Evolutionary conservation across 1,140 invertebrate genomes (phyloP).

Genomic region (Bombus haemorrhoidalis): DNA sequence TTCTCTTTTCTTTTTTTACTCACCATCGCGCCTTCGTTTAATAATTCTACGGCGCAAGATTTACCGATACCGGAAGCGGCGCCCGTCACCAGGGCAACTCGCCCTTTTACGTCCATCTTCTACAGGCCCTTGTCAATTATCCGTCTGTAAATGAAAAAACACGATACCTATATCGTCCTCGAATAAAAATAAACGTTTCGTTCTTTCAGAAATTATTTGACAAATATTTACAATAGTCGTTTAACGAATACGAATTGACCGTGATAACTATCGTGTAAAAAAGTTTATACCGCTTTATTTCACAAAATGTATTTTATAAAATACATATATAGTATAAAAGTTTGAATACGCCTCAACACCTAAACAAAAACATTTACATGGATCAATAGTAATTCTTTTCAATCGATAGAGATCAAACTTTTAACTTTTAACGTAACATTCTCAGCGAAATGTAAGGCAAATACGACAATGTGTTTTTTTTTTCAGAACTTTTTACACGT

Average conservation of each 20-base stretch:
- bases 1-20: background rate
- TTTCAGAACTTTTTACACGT: too few species aligned
- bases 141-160: conserved; percentile 33
- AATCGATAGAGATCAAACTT: too few species aligned
- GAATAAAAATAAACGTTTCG: background rate
- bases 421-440: too few species aligned
- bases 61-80: conserved; percentile 89
- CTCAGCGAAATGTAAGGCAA: too few species aligned
- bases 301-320: too few species aligned
- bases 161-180: background rate
- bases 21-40: conserved; percentile 89
- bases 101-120: conserved; percentile 82
- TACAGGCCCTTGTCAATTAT: conserved; percentile 28
- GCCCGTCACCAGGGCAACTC: conserved; percentile 89
- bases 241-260: too few species aligned
- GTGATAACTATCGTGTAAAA: too few species aligned
- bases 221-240: background rate
- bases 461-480: too few species aligned
- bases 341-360: too few species aligned
- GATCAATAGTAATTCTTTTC: background rate
- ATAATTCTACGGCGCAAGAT: conserved; percentile 86
- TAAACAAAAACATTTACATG: too few species aligned
- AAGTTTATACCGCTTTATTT: too few species aligned
- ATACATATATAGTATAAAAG: too few species aligned
- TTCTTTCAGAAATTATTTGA: background rate